phyloP scores from a whole-genome alignment of 2,113 vertebrate species.

The Albula glossodonta region DNA sequence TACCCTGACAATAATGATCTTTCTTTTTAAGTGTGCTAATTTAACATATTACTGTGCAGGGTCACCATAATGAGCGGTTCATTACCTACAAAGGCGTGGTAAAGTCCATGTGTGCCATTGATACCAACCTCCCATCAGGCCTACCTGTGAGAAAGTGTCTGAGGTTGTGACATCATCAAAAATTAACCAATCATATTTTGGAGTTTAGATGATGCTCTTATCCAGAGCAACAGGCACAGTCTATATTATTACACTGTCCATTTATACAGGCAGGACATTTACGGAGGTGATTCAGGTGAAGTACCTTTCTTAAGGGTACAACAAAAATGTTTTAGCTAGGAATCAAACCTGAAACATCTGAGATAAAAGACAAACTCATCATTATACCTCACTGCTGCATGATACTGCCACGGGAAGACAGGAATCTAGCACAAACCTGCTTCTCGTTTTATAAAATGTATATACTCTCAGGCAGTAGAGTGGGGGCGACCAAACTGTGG shows the following conservation, averaged over 20 bases:
- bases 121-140: constrained; percentile 21
- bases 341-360: no score
- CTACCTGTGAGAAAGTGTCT: constrained; percentile 26
- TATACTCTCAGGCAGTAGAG: no score
- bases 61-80: neutral
- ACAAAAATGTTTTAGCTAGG: no score
- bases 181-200: neutral
- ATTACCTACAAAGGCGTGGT: constrained; percentile 4
- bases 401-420: neutral
- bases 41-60: neutral
- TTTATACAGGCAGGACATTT: no score
- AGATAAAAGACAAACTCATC: no score
- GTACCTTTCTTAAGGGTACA: no score
- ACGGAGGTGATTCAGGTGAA: no score
- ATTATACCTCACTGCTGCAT: no score
- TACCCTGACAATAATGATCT: neutral
- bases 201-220: no score
- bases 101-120: constrained; percentile 24
- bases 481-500: no score
- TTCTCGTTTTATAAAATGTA: neutral
- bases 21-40: neutral
- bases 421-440: neutral
- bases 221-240: no score
- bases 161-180: constrained; percentile 9
- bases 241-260: no score